Evolutionary conservation across 2,113 vertebrate species (phyloP).

Genomic region (Delphinus delphis): DNA sequence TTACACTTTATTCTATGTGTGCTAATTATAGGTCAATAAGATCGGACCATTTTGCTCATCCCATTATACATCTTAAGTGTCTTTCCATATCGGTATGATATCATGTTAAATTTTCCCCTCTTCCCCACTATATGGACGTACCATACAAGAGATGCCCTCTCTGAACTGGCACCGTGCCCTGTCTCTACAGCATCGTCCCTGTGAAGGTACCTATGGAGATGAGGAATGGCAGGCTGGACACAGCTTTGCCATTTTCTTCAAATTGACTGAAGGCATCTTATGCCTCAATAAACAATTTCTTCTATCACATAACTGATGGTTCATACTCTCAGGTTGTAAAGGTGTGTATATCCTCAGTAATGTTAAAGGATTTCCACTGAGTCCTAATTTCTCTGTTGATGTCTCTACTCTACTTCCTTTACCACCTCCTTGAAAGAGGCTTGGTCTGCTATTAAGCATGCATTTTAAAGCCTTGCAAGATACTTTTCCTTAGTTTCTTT

Average conservation of each 20-base stretch:
- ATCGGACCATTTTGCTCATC: not conserved
- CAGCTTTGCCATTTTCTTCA: not conserved
- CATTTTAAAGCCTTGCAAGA: not conserved
- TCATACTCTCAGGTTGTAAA: not conserved
- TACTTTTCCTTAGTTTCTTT: not conserved
- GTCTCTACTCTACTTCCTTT: not conserved
- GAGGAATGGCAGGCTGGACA: not conserved
- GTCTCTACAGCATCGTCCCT: not conserved
- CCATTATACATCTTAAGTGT: not conserved
- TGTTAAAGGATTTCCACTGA: not conserved
- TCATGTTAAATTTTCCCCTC: not conserved
- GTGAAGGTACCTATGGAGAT: not conserved
- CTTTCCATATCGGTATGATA: not conserved
- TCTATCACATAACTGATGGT: not conserved
- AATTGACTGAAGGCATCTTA: not conserved
- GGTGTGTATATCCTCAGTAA: not conserved
- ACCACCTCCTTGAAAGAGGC: not conserved
- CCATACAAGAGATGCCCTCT: not conserved
- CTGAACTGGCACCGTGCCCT: not conserved
- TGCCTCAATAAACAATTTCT: not conserved
- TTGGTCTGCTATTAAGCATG: not conserved
- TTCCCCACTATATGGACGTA: fast-evolving
- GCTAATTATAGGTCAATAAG: not conserved
- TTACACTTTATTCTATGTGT: not conserved
- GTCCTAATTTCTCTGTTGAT: not conserved